phyloP scores from a whole-genome alignment of 2,113 vertebrate genomes.

The Otis tarda region DNA sequence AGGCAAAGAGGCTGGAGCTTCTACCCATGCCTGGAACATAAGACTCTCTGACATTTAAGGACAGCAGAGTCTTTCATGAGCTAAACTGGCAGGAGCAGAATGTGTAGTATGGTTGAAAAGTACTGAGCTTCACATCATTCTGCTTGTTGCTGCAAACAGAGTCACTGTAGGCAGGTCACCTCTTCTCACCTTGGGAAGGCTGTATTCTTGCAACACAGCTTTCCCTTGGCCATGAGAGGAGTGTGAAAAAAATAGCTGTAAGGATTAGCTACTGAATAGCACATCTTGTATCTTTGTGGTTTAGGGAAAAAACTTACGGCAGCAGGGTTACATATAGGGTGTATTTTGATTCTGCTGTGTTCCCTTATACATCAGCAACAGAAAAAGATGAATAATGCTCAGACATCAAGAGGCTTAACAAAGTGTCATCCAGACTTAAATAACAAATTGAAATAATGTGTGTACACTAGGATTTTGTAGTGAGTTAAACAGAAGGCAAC shows the following conservation, averaged over 20 bases:
- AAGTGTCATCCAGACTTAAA: background rate
- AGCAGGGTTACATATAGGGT: background rate
- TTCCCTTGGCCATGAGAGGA: slow-evolving; percentile 5
- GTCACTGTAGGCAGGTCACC: background rate
- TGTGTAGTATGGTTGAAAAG: background rate
- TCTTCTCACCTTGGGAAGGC: slow-evolving; percentile 21
- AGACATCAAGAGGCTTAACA: background rate
- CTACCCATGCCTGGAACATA: background rate
- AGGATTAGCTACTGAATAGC: background rate
- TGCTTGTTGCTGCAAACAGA: background rate
- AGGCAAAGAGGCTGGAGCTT: background rate
- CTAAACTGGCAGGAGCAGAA: background rate
- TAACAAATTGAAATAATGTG: background rate
- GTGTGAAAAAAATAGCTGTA: background rate
- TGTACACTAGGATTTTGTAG: background rate
- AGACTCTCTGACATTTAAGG: background rate
- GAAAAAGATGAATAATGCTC: background rate
- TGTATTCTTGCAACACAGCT: slow-evolving; percentile 36
- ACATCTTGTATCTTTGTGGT: background rate
- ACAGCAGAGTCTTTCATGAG: background rate
- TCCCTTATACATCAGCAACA: background rate
- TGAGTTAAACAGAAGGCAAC: background rate
- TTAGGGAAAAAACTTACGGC: background rate
- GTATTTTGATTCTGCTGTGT: background rate
- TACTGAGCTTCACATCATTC: background rate